A percentile compares a stretch with the other conserved stretches of the same genome.
phyloP scores from a whole-genome alignment of 2,797 vertebrate genomes.

The Neoniphon sammara region DNA sequence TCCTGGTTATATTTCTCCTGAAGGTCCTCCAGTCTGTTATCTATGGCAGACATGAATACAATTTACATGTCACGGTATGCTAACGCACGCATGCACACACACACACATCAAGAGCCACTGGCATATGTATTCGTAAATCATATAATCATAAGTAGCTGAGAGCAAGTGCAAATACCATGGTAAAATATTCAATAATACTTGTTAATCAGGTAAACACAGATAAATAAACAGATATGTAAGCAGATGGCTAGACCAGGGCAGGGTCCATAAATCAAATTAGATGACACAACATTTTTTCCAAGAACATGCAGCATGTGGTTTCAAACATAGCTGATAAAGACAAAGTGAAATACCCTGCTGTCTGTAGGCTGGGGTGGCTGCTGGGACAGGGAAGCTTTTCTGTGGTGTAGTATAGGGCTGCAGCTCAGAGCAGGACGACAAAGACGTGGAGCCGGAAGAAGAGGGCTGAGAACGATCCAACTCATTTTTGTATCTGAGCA shows the following conservation, averaged over 20 bases:
- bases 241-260: not conserved
- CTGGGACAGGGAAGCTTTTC: conserved; percentile 78
- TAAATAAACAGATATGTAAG: not conserved
- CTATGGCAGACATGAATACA: conserved; percentile 71
- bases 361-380: conserved; percentile 77
- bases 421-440: conserved; percentile 76
- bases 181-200: not conserved
- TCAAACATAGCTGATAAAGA: conserved; percentile 4
- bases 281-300: not conserved
- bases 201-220: not conserved
- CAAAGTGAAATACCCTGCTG: conserved; percentile 80
- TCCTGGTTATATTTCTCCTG: conserved; percentile 91
- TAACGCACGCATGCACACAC: not conserved
- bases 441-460: conserved; percentile 45
- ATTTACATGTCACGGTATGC: not conserved
- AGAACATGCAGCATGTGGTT: not conserved
- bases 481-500: conserved; percentile 88
- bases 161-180: not conserved
- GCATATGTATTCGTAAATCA: not conserved
- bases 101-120: not conserved
- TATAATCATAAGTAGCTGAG: not conserved
- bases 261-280: too few species aligned
- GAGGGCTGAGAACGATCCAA: conserved; percentile 86
- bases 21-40: conserved; percentile 86
- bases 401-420: conserved; percentile 85